Evolutionary conservation across 2,113 vertebrate genomes (phyloP).

Genomic region (Pseudois nayaur): DNA sequence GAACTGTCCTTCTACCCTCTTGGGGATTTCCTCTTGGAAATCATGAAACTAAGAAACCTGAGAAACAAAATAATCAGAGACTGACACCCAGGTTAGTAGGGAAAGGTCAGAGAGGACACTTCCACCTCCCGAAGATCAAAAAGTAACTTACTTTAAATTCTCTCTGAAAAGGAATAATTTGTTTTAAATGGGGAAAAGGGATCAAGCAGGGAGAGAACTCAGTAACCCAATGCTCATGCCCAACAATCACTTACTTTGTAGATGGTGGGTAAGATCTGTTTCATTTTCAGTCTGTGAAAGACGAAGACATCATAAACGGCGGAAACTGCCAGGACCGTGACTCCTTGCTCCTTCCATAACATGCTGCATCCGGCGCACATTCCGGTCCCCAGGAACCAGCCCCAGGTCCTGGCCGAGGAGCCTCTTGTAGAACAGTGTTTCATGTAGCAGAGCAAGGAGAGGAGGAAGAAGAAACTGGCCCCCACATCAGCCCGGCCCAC

Average conservation of each 20-base stretch:
- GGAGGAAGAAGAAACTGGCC: constrained; percentile 94
- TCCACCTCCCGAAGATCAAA: constrained; percentile 34
- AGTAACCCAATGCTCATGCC: not conserved
- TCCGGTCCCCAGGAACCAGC: constrained; percentile 90
- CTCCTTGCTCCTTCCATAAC: constrained; percentile 99
- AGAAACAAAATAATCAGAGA: constrained; percentile 43
- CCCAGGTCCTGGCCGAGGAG: constrained; percentile 76
- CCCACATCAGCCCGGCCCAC: constrained; percentile 96
- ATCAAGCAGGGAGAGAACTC: not conserved
- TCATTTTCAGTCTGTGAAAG: constrained; percentile 90
- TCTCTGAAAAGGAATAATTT: constrained; percentile 46
- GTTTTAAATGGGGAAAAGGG: constrained; percentile 14
- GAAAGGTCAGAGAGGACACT: constrained; percentile 32
- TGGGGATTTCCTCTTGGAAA: not conserved
- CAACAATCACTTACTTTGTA: constrained; percentile 87
- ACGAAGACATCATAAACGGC: constrained; percentile 94
- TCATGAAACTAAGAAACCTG: constrained; percentile 23
- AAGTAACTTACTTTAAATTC: constrained; percentile 26
- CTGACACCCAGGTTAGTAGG: not conserved
- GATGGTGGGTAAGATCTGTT: constrained; percentile 87
- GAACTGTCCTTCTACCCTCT: not conserved
- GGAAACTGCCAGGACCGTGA: constrained; percentile 94
- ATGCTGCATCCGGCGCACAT: constrained; percentile 93
- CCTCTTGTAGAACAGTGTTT: constrained; percentile 88
- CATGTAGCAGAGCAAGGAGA: constrained; percentile 93